phyloP scores from a whole-genome alignment of 1,140 invertebrate genomes.

The Ips nitidus region DNA sequence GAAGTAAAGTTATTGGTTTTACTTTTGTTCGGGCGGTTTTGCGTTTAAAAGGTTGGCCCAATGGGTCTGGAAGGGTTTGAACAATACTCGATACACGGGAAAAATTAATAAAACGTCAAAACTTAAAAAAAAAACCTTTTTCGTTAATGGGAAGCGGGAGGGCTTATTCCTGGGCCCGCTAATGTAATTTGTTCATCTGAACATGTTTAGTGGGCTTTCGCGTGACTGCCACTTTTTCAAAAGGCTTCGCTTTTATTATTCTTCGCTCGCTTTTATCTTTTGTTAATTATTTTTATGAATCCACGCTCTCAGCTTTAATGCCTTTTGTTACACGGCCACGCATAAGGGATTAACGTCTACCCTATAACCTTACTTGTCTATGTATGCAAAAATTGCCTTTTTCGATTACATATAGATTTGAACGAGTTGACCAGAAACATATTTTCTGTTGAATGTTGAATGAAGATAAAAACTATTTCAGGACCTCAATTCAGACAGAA shows the following conservation, averaged over 20 bases:
- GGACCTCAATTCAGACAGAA: no score
- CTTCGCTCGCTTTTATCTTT: constrained; percentile 44
- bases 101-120: constrained; percentile 27
- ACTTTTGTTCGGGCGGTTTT: no score
- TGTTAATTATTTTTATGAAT: constrained; percentile 50
- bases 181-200: constrained; percentile 52
- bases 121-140: constrained; percentile 44
- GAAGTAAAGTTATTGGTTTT: no score
- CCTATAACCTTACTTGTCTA: background rate
- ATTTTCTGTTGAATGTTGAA: no score
- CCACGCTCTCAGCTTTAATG: constrained; percentile 14
- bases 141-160: constrained; percentile 50
- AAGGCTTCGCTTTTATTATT: constrained; percentile 47
- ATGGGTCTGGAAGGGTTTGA: background rate
- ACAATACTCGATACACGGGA: background rate
- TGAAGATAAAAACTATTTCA: no score
- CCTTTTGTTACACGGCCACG: constrained; percentile 9
- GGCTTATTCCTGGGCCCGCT: constrained; percentile 46
- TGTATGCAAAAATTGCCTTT: background rate
- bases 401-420: no score
- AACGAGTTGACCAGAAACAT: no score
- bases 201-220: constrained; percentile 50
- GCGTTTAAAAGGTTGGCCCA: background rate
- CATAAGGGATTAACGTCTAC: constrained; percentile 4
- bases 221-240: constrained; percentile 48